Evolutionary conservation across 2,888 invertebrate genomes (phyloP).

Genomic region (Dione juno): DNA sequence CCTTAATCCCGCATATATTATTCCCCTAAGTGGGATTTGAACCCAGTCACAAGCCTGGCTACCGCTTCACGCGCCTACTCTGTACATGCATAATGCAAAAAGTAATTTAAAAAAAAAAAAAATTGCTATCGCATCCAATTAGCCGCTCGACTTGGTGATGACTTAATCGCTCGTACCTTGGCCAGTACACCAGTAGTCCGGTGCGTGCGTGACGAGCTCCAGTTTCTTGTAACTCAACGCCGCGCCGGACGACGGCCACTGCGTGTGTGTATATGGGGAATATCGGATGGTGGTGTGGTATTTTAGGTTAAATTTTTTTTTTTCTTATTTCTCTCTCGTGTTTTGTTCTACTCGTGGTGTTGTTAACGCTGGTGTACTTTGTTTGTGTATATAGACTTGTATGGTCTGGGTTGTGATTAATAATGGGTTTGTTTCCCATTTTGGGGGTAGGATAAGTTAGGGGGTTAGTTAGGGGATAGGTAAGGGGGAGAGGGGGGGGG

Average conservation of each 20-base stretch:
- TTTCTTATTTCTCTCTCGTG: neutral
- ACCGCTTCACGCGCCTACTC: no score
- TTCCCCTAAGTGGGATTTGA: no score
- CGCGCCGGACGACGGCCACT: slow-evolving; percentile 26
- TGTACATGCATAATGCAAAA: no score
- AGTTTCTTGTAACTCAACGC: slow-evolving; percentile 44
- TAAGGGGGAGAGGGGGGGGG: no score
- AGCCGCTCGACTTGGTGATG: slow-evolving; percentile 49
- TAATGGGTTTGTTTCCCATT: no score
- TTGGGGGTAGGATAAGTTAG: no score
- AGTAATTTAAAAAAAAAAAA: slow-evolving; percentile 23
- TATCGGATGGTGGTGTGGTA: slow-evolving; percentile 25
- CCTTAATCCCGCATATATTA: no score
- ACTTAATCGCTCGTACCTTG: slow-evolving; percentile 50
- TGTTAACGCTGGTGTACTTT: neutral
- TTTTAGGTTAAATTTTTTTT: slow-evolving; percentile 21
- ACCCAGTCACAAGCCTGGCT: no score
- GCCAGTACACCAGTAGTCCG: slow-evolving; percentile 32
- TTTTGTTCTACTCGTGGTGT: neutral
- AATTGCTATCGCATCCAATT: slow-evolving; percentile 48
- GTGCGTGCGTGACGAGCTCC: slow-evolving; percentile 41
- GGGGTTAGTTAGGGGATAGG: no score
- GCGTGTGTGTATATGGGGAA: neutral
- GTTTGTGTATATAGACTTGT: no score
- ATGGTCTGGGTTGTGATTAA: no score